A percentile compares a stretch with the other conserved stretches of the same genome.
Conservation (phyloP, 2,797 vertebrate species). For the Otus scops region DNA sequence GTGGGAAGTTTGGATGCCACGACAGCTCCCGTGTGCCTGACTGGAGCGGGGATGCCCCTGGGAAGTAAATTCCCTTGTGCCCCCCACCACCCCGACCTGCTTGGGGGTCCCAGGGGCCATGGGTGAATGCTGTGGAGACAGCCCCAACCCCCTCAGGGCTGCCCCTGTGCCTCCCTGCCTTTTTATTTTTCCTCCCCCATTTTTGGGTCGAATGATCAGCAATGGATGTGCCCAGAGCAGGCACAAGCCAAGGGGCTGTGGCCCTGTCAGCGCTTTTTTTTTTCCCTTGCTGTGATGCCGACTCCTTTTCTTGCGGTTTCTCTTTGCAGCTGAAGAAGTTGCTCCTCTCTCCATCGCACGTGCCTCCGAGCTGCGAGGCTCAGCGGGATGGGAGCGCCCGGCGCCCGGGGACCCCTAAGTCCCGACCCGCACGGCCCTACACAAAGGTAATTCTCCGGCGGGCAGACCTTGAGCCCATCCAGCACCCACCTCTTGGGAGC, state of each 20-base stretch:
- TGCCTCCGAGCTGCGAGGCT: conserved; percentile 78
- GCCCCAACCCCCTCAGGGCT: background rate
- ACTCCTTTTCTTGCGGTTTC: conserved; percentile 60
- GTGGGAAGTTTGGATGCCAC: background rate
- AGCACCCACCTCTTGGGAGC: background rate
- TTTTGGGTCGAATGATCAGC: background rate
- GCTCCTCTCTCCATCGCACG: conserved; percentile 89
- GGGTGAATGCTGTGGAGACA: background rate
- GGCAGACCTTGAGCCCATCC: background rate
- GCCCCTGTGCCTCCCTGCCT: background rate
- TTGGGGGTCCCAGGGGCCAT: background rate
- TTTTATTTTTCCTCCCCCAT: background rate
- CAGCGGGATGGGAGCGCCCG: conserved; percentile 83
- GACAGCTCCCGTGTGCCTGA: background rate
- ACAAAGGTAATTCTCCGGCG: conserved; percentile 81
- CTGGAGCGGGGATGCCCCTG: background rate
- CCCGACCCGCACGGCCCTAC: conserved; percentile 79
- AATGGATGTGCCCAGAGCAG: background rate
- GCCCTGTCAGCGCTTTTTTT: fast-evolving
- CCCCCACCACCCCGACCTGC: fast-evolving
- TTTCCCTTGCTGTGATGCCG: background rate
- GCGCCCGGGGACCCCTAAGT: conserved; percentile 81
- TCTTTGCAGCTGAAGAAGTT: conserved; percentile 89
- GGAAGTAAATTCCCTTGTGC: background rate
- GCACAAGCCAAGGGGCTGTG: background rate